These are phyloP conservation scores for Spongilla lacustris DNA, from an alignment of 37 sponge, comb jelly and placozoan species.

Conservation along the genomic window DNA sequence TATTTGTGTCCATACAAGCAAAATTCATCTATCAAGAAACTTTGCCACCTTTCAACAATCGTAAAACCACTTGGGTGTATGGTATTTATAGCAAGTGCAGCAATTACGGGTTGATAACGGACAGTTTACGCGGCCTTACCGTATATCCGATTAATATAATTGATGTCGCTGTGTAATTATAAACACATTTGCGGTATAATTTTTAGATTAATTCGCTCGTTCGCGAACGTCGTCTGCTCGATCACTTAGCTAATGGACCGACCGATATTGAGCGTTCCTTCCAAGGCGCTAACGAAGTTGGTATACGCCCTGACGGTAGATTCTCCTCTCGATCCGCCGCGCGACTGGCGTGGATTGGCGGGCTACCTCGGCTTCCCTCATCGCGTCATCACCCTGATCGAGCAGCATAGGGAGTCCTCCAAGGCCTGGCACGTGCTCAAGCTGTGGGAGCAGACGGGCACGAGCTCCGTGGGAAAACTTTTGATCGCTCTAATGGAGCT, in stretches of 20 bases:
- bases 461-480: constrained; percentile 23
- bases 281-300: not conserved
- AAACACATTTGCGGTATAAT: no score
- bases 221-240: no score
- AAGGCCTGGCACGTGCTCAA: constrained; percentile 14
- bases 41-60: no score
- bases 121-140: no score
- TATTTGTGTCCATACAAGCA: no score
- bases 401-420: not conserved
- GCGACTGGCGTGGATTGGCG: constrained; percentile 41
- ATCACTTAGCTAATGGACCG: not conserved
- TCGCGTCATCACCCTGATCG: constrained; percentile 5
- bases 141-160: no score
- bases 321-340: not conserved
- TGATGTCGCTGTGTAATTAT: no score
- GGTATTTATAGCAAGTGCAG: no score
- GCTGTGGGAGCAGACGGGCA: constrained; percentile 18
- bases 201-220: no score
- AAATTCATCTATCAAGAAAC: no score
- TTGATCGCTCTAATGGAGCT: constrained; percentile 25
- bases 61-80: no score
- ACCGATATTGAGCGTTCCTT: not conserved
- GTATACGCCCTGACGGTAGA: constrained; percentile 1
- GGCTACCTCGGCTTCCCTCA: constrained; percentile 15
- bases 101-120: no score